Conservation (phyloP, 1,140 invertebrate genomes). For the Lethocerus indicus region DNA sequence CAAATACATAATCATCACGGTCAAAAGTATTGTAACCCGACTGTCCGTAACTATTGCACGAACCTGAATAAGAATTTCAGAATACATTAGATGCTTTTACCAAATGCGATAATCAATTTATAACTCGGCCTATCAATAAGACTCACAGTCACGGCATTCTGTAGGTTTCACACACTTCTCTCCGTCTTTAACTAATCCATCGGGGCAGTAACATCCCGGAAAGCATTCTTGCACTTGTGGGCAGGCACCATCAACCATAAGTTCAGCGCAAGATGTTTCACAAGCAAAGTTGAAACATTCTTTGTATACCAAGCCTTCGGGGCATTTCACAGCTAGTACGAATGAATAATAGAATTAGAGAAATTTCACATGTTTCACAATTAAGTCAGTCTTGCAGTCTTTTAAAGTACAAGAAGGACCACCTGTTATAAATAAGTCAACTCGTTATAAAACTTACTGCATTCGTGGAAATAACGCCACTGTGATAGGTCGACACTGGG, state of each 20-base stretch:
- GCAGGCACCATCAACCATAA: constrained; percentile 38
- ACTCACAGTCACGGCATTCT: constrained; percentile 57
- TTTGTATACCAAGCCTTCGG: constrained; percentile 51
- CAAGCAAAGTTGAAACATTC: constrained; percentile 59
- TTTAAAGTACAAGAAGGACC: neutral
- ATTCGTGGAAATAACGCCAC: constrained; percentile 52
- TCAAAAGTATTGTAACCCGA: constrained; percentile 59
- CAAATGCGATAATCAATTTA: neutral
- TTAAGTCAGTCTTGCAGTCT: too few relatives aligned
- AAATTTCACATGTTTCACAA: too few relatives aligned
- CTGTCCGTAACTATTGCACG: constrained; percentile 50
- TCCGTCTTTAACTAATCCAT: constrained; percentile 49
- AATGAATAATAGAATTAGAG: neutral
- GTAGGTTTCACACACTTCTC: constrained; percentile 47
- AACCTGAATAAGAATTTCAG: constrained; percentile 23
- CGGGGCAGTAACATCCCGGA: constrained; percentile 68
- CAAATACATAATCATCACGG: constrained; percentile 45
- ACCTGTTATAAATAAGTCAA: neutral
- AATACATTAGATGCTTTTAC: neutral
- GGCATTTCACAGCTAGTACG: constrained; percentile 41
- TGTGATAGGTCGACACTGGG: constrained; percentile 38
- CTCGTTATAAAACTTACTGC: constrained; percentile 33
- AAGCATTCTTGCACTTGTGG: constrained; percentile 47
- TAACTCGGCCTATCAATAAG: neutral
- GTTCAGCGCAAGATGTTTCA: constrained; percentile 49